A percentile compares a stretch with the other conserved stretches of the same genome.
Evolutionary conservation across 2,888 invertebrate genomes (phyloP).

Genomic region (Drosophila mayaguana): DNA sequence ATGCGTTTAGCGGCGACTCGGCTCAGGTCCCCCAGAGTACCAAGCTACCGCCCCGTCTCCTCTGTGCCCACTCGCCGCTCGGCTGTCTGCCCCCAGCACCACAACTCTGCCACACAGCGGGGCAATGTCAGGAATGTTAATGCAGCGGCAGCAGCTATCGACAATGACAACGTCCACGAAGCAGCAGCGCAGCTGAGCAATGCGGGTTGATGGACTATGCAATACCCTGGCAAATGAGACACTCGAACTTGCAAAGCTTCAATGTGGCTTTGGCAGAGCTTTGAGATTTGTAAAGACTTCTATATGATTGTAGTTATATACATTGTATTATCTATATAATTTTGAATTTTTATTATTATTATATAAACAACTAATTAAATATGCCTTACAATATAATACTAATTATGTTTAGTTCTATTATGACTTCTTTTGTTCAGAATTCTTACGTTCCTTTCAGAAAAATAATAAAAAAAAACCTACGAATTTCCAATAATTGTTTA

Average conservation of each 20-base stretch:
- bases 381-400: no score
- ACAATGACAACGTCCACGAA: constrained; percentile 37
- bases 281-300: neutral
- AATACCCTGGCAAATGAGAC: constrained; percentile 5
- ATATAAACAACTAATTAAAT: no score
- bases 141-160: constrained; percentile 61
- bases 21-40: constrained; percentile 8
- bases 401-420: no score
- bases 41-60: neutral
- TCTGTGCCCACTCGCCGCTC: neutral
- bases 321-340: neutral
- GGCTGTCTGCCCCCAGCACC: neutral
- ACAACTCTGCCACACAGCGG: constrained; percentile 1
- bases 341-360: no score
- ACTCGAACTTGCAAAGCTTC: neutral
- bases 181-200: constrained; percentile 18
- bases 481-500: no score
- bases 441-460: no score
- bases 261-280: neutral
- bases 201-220: neutral
- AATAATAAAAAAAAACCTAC: no score
- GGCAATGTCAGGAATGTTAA: constrained; percentile 79
- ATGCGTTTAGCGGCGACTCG: constrained; percentile 71
- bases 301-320: neutral
- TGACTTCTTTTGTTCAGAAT: no score